Conservation (phyloP, 2,888 invertebrate genomes). For the Petrolisthes manimaculis region DNA sequence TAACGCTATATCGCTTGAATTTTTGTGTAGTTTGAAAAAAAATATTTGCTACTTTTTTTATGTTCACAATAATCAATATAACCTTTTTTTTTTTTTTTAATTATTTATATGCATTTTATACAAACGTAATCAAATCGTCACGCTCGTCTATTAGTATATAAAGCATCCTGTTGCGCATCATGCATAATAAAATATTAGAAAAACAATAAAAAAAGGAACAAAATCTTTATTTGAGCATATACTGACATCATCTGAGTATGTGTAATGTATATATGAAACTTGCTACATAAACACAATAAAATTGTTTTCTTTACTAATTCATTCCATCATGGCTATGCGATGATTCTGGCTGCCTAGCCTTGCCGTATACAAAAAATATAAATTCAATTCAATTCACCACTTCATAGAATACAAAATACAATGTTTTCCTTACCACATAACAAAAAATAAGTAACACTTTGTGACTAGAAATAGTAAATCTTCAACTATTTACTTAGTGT, state of each 20-base stretch:
- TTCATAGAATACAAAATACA: not conserved
- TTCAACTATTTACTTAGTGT: no score
- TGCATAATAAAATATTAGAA: not conserved
- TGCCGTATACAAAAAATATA: no score
- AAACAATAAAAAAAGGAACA: not conserved
- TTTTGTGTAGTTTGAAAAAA: not conserved
- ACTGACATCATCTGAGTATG: no score
- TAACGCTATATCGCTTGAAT: not conserved
- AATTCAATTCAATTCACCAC: not conserved
- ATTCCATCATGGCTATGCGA: no score
- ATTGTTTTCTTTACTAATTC: not conserved
- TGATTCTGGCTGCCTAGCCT: no score
- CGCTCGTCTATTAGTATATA: not conserved
- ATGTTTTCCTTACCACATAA: not conserved
- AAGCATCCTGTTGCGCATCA: no score
- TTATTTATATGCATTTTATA: not conserved
- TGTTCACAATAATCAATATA: not conserved
- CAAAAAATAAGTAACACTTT: no score
- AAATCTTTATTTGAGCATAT: no score
- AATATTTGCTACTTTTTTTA: not conserved
- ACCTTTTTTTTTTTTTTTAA: not conserved
- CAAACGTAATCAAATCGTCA: not conserved
- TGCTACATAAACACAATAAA: not conserved
- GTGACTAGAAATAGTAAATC: no score
- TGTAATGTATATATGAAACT: not conserved